phyloP scores from a whole-genome alignment of 2,113 vertebrate genomes.

The Taurulus bubalis region DNA sequence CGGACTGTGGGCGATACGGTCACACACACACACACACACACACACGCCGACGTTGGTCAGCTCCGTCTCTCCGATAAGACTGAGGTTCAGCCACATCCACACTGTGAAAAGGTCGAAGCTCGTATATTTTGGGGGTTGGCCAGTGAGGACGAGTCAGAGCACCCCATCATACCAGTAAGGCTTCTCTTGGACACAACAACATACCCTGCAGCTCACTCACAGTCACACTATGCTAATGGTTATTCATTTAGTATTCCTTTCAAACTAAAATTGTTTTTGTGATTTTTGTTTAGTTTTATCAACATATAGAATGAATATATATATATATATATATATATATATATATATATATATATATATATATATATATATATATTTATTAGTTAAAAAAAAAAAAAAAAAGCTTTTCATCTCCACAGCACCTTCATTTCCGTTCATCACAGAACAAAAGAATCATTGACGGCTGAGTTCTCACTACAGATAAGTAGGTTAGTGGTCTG shows the following conservation, averaged over 20 bases:
- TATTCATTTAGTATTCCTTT: neutral
- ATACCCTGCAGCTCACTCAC: constrained; percentile 48
- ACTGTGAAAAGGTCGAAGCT: neutral
- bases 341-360: too few relatives aligned
- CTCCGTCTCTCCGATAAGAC: constrained; percentile 11
- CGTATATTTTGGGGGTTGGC: constrained; percentile 21
- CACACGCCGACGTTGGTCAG: neutral
- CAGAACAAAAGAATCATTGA: neutral
- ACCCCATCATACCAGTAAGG: constrained; percentile 78
- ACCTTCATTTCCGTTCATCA: constrained; percentile 42
- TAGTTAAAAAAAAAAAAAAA: too few relatives aligned
- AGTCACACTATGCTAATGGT: neutral
- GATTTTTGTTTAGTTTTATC: neutral
- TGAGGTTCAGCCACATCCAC: constrained; percentile 18
- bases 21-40: neutral
- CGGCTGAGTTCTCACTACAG: neutral
- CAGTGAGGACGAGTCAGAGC: constrained; percentile 26
- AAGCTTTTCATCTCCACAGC: constrained; percentile 41
- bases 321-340: too few relatives aligned
- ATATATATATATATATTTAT: too few relatives aligned
- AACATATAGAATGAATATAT: too few relatives aligned
- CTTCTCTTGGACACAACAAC: constrained; percentile 63
- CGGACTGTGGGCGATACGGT: neutral
- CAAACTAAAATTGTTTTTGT: neutral
- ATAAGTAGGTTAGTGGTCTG: neutral